These are phyloP conservation scores for Saturnia japonica DNA, from an alignment of 2,888 invertebrate genomes.

Conservation along the genomic window DNA sequence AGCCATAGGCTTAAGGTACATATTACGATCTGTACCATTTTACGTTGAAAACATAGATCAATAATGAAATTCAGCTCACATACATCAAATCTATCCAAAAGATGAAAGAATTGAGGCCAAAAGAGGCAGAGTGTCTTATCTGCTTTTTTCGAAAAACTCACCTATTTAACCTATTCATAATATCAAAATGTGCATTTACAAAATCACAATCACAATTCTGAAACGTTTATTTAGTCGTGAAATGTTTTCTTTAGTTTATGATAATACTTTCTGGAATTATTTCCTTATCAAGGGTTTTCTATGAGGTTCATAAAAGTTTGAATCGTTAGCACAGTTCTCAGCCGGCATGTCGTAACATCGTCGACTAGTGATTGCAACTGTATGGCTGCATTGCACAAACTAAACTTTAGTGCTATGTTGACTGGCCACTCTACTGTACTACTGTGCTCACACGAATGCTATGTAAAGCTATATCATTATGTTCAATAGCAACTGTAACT, in stretches of 20 bases:
- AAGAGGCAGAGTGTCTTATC: too few species aligned
- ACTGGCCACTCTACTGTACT: neutral
- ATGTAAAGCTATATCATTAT: conserved; percentile 25
- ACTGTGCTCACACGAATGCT: conserved; percentile 17
- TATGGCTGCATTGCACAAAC: conserved; percentile 62
- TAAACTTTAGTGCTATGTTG: conserved; percentile 19
- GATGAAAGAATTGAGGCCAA: too few species aligned
- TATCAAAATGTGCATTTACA: too few species aligned
- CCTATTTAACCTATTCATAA: too few species aligned
- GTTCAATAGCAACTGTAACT: too few species aligned
- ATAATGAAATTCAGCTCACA: too few species aligned
- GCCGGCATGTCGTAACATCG: conserved; percentile 36
- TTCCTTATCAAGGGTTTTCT: neutral
- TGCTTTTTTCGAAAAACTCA: too few species aligned
- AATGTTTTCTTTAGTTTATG: neutral
- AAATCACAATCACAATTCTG: too few species aligned
- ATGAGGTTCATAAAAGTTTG: neutral
- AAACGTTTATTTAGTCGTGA: neutral
- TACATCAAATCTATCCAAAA: too few species aligned
- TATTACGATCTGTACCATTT: too few species aligned
- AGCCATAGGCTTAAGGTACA: too few species aligned
- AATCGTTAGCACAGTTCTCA: conserved; percentile 26
- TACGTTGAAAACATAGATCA: too few species aligned
- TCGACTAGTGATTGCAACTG: conserved; percentile 61
- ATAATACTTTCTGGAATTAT: neutral